Conservation (phyloP, 2,113 vertebrate genomes). For the Nicator chloris region DNA sequence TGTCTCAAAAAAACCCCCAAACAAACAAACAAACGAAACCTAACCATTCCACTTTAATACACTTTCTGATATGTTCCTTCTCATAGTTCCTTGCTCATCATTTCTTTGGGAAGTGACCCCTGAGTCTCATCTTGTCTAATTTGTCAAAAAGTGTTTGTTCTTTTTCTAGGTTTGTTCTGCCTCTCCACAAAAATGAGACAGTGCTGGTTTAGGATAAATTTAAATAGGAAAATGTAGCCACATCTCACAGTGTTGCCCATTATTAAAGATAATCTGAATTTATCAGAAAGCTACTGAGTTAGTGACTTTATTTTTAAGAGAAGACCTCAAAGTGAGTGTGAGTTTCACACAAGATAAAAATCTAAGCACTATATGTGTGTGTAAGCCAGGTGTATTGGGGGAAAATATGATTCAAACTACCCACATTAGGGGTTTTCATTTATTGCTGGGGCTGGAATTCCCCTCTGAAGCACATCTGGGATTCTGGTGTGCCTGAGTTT, state of each 20-base stretch:
- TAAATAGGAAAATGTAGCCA: background rate
- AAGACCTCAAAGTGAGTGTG: background rate
- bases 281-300: background rate
- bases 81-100: background rate
- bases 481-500: background rate
- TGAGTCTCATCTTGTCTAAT: background rate
- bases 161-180: background rate
- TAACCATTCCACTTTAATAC: background rate
- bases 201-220: background rate
- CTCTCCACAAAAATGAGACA: background rate
- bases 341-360: background rate
- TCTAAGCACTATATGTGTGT: background rate
- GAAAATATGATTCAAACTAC: accelerated
- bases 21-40: background rate
- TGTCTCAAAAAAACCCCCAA: background rate
- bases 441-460: background rate
- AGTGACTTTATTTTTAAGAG: background rate
- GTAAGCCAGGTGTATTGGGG: background rate
- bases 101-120: background rate
- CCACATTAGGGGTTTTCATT: accelerated
- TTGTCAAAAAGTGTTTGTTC: background rate
- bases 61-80: background rate
- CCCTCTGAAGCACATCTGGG: background rate
- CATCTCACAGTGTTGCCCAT: background rate
- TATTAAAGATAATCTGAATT: background rate